Evolutionary conservation across 2,888 invertebrate species (phyloP).

Genomic region (Tricholauxania praeusta): DNA sequence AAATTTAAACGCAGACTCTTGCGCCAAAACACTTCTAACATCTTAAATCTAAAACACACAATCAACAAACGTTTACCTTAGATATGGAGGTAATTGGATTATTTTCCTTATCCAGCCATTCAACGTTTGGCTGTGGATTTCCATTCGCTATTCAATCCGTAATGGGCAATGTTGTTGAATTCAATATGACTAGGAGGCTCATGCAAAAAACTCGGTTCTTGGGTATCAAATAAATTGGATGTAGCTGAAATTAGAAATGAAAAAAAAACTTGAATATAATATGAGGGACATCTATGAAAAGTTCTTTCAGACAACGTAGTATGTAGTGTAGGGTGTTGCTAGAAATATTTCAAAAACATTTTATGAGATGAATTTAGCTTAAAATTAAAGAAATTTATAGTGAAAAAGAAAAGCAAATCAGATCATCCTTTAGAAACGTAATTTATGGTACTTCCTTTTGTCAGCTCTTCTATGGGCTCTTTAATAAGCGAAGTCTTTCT

Average conservation of each 20-base stretch:
- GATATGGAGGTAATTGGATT: constrained; percentile 70
- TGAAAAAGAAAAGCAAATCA: too few relatives aligned
- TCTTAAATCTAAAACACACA: neutral
- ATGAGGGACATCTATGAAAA: constrained; percentile 19
- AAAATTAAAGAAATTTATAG: too few relatives aligned
- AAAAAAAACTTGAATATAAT: constrained; percentile 1
- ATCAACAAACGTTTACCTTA: constrained; percentile 57
- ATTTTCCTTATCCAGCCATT: constrained; percentile 71
- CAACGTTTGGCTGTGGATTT: constrained; percentile 70
- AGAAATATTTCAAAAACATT: too few relatives aligned
- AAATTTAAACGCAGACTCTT: constrained; percentile 11
- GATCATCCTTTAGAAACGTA: too few relatives aligned
- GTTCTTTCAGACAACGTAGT: neutral
- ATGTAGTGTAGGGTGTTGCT: too few relatives aligned
- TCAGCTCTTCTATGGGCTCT: too few relatives aligned
- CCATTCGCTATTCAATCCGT: constrained; percentile 71
- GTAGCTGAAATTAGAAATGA: constrained; percentile 52
- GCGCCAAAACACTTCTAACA: too few relatives aligned
- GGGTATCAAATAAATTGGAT: constrained; percentile 70
- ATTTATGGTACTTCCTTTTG: too few relatives aligned
- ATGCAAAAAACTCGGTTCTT: constrained; percentile 71
- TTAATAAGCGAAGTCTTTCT: too few relatives aligned
- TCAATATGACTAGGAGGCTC: constrained; percentile 71
- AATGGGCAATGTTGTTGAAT: constrained; percentile 70
- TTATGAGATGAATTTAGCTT: too few relatives aligned